Evolutionary conservation across 1,140 invertebrate genomes (phyloP), one percentile per base, ranked within the genome.

Genomic region (Camponotus pennsylvanicus): DNA sequence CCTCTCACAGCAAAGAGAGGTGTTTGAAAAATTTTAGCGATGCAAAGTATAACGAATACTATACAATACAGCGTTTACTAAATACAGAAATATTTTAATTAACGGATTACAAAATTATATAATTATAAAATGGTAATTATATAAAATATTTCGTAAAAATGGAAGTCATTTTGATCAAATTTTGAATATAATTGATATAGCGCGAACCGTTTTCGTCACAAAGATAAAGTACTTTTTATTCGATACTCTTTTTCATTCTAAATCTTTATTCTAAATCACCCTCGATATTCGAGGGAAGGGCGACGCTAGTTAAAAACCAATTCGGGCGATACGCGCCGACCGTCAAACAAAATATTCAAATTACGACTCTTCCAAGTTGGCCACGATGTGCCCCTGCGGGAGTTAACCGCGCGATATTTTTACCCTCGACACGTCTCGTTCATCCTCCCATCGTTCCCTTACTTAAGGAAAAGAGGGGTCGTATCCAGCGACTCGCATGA

Each of bases 371-470:
- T 63, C 66, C n/a, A 57, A 66, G 52, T 76, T 49, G 34, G 21
- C 45, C 67, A 42, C 75, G 67, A 67, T 83, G 64, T 57, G n/a
- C 49, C 37, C 18, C 49, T 18, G 15, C 15, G 61, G 27, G 40
- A 87, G 57, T 75, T 69, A 80, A 64, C 52, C 42, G 61, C 27
- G 18, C 55, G 84, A 84, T 66, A 84, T 88, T 86, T 85, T 85
- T 85, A 88, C 64, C 75, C 67, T 75, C 66, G 79, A 79, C 77
- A 76, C 89, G 82, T 87, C 37, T 59, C 79, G 57, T 61, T 86
- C 42, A 57, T 75, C 49, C 78, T 55, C 45, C 52, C 11, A 55
- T 40, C 75, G 40, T 55, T 32, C 32, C 67, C 9, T 32, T 80
- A 76, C 73, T 79, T 86, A 71, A 86, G 83, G 42, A 21, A 42